These are phyloP conservation scores for Calameuta filiformis DNA, from an alignment of 2,888 invertebrate species.

Conservation along the genomic window DNA sequence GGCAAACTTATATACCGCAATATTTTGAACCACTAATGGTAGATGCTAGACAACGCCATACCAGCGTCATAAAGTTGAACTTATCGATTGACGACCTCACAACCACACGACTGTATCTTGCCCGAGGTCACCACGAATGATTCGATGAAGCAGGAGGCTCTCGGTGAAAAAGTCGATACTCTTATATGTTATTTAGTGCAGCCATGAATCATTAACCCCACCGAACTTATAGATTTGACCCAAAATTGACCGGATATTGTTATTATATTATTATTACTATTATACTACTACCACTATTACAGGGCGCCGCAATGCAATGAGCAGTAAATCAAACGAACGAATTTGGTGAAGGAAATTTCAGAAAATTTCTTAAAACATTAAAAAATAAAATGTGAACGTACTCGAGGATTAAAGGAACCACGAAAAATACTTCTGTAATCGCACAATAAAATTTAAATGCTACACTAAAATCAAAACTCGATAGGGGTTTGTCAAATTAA, in stretches of 20 bases:
- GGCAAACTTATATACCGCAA: background rate
- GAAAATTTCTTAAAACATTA: too few relatives aligned
- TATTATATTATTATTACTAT: background rate
- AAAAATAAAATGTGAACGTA: background rate
- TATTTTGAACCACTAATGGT: background rate
- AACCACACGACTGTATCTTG: background rate
- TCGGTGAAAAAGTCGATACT: background rate
- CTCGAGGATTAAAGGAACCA: too few relatives aligned
- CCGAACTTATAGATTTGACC: background rate
- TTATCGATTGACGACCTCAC: background rate
- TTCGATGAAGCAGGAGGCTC: background rate
- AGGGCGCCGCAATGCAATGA: too few relatives aligned
- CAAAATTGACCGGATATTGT: background rate
- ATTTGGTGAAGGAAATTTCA: too few relatives aligned
- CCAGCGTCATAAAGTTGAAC: background rate
- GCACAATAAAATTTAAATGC: too few relatives aligned
- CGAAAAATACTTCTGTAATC: too few relatives aligned
- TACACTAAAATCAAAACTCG: too few relatives aligned
- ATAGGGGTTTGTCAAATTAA: background rate
- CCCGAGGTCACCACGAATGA: background rate
- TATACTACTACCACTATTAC: too few relatives aligned
- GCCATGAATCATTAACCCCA: background rate
- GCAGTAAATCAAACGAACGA: too few relatives aligned
- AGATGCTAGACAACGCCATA: background rate
- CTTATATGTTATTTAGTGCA: background rate